phyloP scores from a whole-genome alignment of 2,113 vertebrate genomes.

The Origma solitaria region DNA sequence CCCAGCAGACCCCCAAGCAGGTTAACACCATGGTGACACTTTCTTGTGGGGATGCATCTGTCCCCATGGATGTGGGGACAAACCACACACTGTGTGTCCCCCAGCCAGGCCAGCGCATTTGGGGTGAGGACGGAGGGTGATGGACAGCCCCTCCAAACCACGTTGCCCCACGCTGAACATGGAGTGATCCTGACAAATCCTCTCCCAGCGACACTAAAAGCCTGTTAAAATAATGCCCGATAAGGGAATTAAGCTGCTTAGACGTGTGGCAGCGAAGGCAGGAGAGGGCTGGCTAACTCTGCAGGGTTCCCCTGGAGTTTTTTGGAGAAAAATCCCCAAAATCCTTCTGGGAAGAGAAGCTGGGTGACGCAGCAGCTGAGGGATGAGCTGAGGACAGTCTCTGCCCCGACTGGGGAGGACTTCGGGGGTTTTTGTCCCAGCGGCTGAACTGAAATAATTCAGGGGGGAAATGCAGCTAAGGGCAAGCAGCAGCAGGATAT shows the following conservation, averaged over 20 bases:
- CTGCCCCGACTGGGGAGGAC: background rate
- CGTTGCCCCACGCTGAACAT: fast-evolving
- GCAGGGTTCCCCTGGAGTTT: background rate
- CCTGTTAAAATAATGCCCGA: background rate
- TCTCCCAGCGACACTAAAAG: background rate
- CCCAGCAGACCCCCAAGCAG: background rate
- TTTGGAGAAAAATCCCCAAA: background rate
- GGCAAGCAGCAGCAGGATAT: background rate
- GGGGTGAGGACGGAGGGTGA: background rate
- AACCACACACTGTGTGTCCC: background rate
- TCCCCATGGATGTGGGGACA: background rate
- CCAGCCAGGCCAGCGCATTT: background rate
- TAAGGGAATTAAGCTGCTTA: background rate
- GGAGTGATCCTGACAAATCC: background rate
- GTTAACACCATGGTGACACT: fast-evolving
- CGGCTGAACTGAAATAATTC: background rate
- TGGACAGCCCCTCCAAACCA: background rate
- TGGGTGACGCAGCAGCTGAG: fast-evolving
- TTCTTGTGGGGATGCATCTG: background rate
- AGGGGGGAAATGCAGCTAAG: background rate
- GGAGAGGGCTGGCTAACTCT: background rate
- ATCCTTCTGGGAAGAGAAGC: background rate
- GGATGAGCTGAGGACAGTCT: background rate
- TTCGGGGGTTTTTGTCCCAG: background rate
- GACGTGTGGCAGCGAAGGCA: background rate